Percentiles rank a stretch among this genome's conserved stretches.
Evolutionary conservation across 2,113 vertebrate genomes (phyloP).

Genomic region (Chionomys nivalis): DNA sequence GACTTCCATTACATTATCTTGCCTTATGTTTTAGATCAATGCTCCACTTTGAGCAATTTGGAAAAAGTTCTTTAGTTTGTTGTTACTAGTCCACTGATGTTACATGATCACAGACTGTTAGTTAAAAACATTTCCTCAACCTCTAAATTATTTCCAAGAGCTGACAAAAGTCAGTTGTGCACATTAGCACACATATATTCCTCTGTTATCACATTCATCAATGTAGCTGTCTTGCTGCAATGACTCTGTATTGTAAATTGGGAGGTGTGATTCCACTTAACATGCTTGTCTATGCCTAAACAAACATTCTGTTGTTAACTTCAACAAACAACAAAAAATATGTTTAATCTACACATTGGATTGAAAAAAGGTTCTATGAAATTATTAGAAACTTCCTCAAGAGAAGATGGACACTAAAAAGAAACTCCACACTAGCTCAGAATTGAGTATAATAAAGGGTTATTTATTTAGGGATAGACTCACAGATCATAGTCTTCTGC

Average conservation of each 20-base stretch:
- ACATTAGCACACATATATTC: background rate
- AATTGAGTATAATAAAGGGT: too few relatives aligned
- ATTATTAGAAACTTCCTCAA: background rate
- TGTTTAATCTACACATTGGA: background rate
- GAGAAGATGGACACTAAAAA: too few relatives aligned
- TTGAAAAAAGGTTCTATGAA: background rate
- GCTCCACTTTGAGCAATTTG: background rate
- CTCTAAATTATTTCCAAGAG: background rate
- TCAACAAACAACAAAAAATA: background rate
- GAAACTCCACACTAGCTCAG: too few relatives aligned
- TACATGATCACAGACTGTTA: background rate
- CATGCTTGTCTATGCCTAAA: background rate
- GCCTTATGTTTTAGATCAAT: background rate
- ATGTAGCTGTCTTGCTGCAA: background rate
- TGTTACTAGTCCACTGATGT: background rate
- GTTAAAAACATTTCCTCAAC: background rate
- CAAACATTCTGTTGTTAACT: background rate
- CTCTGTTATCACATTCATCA: background rate
- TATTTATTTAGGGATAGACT: too few relatives aligned
- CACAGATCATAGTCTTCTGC: too few relatives aligned
- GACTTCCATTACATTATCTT: background rate
- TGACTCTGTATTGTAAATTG: background rate
- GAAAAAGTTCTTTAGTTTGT: background rate
- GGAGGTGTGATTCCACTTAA: background rate
- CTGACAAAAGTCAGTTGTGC: background rate